Evolutionary conservation across 2,888 invertebrate species (phyloP), one percentile per base, ranked within the genome.

Genomic region (Rapana venosa): DNA sequence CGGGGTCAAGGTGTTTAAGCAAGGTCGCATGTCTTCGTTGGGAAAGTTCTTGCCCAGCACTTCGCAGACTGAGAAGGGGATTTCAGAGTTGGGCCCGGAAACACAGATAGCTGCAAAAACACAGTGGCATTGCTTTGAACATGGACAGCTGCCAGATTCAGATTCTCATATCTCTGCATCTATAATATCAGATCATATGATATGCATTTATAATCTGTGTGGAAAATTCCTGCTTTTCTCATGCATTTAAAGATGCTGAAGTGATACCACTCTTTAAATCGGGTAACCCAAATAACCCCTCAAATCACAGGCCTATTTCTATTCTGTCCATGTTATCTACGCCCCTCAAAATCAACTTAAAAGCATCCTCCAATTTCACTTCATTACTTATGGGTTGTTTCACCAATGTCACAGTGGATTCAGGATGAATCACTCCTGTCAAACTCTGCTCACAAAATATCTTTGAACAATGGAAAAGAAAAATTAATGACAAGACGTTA

Each of bases 1-100:
- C 8, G 88, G 88, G 35, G 47, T 83, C 81, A 88, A 47, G n/a
- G 88, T 88, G 36, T 88, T 83, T 5, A 88, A n/a, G n/a, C 83
- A 83, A 83, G 88, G 88, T 15, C 66, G 81, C 36, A 79, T 36
- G 15, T 20, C 58, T 17, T 83, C 74, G 22, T 74, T 87, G 30
- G 87, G 87, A 1, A 70, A 2, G 74, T 87, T 26, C 74, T 74
- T 87, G 70, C 87, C 87, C 32, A 87, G 74, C 1, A 87, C 35
- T 11, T 77, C 74, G 8, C n/a, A 74, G 15, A 87, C 22, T 26
- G 74, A 70, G 13, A 56, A 20, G 17, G 36, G 13, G 2, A 66
- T 15, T 26, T 87, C 87, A 30, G 17, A n/a, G 36, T 56, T 87
- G 13, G 87, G 87, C 15, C 87, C 87, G 15, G 30, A 4, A 15